Evolutionary conservation across 2,113 vertebrate genomes (phyloP).

Genomic region (Neofelis nebulosa): DNA sequence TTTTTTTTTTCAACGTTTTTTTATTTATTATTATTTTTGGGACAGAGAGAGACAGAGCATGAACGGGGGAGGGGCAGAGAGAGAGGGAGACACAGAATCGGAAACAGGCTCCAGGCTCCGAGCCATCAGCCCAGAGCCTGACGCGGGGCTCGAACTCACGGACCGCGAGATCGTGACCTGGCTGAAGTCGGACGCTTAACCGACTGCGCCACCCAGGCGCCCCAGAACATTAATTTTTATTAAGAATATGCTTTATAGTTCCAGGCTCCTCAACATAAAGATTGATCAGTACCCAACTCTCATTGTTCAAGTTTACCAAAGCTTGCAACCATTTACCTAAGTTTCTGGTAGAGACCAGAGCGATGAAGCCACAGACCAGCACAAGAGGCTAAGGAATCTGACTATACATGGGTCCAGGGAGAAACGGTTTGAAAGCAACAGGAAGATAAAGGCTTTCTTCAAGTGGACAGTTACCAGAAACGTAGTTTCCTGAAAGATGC

Average conservation of each 20-base stretch:
- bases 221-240: slow-evolving; percentile 4
- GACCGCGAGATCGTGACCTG: no score
- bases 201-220: no score
- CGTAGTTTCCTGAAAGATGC: not conserved
- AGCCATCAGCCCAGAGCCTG: no score
- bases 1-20: no score
- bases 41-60: no score
- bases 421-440: not conserved
- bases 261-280: not conserved
- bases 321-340: not conserved
- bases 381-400: not conserved
- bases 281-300: not conserved
- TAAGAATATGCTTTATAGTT: not conserved
- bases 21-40: no score
- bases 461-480: not conserved
- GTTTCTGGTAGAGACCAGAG: slow-evolving; percentile 27
- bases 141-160: no score
- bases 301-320: slow-evolving; percentile 27
- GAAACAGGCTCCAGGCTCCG: no score
- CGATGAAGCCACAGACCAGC: not conserved
- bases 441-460: not conserved
- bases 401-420: not conserved
- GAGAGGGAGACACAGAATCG: no score
- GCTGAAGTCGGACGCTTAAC: no score
- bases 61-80: no score